phyloP scores from a whole-genome alignment of 2,888 invertebrate species.

The Hyppa rectilinea region DNA sequence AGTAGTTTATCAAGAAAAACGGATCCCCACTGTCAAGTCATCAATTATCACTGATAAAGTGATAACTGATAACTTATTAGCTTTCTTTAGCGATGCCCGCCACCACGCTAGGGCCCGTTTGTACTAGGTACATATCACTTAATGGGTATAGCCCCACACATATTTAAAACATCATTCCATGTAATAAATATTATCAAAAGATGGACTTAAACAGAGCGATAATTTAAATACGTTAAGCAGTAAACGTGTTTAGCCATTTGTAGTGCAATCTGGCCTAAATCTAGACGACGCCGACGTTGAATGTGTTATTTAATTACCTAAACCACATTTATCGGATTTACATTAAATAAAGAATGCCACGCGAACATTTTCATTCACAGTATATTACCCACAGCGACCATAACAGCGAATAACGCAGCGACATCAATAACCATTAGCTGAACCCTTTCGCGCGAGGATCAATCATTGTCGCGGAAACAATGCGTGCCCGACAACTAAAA shows the following conservation, averaged over 20 bases:
- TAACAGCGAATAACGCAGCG: slow-evolving; percentile 50
- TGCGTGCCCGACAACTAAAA: slow-evolving; percentile 58
- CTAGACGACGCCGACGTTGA: background rate
- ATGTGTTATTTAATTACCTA: slow-evolving; percentile 22
- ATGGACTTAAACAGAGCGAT: background rate
- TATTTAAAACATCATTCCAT: background rate
- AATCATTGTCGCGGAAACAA: slow-evolving; percentile 71
- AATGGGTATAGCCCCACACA: background rate
- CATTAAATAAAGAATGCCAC: slow-evolving; percentile 49
- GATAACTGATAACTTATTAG: no score
- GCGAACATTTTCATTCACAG: slow-evolving; percentile 40
- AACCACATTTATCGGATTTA: slow-evolving; percentile 40
- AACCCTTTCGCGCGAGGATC: slow-evolving; percentile 62
- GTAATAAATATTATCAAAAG: background rate
- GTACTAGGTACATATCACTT: background rate
- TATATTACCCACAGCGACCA: slow-evolving; percentile 45
- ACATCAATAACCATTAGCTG: slow-evolving; percentile 71
- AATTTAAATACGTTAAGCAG: background rate
- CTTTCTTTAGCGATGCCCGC: background rate
- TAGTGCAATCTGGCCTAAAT: background rate
- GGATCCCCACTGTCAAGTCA: no score
- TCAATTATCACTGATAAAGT: no score
- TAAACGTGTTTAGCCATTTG: background rate
- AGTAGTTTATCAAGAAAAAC: background rate
- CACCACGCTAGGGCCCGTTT: background rate